phyloP scores from a whole-genome alignment of 2,113 vertebrate genomes.

The Podarcis cretensis region DNA sequence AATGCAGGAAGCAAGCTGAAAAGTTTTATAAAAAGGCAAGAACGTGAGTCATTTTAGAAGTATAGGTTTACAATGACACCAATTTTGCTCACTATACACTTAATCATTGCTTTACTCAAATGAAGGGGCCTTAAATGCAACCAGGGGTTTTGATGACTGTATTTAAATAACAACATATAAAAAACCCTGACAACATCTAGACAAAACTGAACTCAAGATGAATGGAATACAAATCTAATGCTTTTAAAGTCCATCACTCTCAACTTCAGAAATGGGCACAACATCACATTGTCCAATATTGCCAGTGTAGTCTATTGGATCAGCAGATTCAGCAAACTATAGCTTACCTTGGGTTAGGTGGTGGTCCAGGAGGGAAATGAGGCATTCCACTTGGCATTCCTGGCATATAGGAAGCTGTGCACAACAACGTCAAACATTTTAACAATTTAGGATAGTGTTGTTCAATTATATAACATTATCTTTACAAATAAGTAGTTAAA shows the following conservation, averaged over 20 bases:
- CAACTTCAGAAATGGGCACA: background rate
- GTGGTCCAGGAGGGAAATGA: constrained; percentile 84
- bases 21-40: background rate
- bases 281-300: background rate
- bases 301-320: background rate
- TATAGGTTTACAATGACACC: background rate
- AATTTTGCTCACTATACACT: background rate
- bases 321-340: background rate
- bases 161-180: background rate
- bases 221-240: background rate
- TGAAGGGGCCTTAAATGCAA: background rate
- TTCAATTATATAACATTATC: background rate
- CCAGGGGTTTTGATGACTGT: background rate
- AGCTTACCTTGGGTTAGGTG: constrained; percentile 88
- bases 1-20: background rate
- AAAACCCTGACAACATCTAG: background rate
- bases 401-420: constrained; percentile 92
- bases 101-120: background rate
- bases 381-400: constrained; percentile 88
- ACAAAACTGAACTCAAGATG: background rate
- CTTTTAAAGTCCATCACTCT: background rate
- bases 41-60: background rate
- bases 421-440: constrained; percentile 69
- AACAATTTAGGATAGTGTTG: background rate
- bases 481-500: no score